Conservation (phyloP, 2,113 vertebrate species). For the Sinocyclocheilus grahami region DNA sequence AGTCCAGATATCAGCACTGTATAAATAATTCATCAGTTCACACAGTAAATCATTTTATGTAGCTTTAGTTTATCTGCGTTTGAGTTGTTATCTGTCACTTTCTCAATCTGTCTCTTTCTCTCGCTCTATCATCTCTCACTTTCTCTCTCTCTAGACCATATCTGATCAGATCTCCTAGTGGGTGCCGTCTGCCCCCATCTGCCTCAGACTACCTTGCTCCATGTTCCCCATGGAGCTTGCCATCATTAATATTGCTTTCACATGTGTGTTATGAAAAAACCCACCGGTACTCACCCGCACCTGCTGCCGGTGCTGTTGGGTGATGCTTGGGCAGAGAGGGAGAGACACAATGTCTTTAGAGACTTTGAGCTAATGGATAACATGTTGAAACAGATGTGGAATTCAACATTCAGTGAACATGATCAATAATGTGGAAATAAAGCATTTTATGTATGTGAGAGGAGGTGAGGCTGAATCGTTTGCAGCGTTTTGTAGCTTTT, state of each 20-base stretch:
- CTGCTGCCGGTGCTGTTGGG: background rate
- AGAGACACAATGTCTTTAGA: background rate
- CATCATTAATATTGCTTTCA: constrained; percentile 33
- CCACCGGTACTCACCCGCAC: background rate
- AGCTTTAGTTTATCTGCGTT: background rate
- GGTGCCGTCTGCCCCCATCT: constrained; percentile 34
- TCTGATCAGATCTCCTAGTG: constrained; percentile 22
- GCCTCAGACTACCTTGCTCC: background rate
- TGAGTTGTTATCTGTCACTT: background rate
- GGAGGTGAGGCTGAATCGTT: background rate
- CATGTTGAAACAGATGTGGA: background rate
- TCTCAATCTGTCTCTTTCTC: constrained; percentile 5
- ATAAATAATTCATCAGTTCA: constrained; percentile 15
- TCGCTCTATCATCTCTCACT: background rate
- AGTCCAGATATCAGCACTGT: background rate
- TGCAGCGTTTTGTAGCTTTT: background rate
- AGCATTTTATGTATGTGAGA: background rate
- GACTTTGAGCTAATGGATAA: background rate
- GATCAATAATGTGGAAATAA: constrained; percentile 2
- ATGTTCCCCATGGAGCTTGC: background rate
- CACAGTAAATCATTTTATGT: background rate
- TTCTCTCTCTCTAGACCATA: background rate
- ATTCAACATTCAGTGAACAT: background rate
- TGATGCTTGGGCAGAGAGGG: constrained; percentile 23
- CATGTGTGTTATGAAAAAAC: constrained; percentile 1